phyloP scores from a whole-genome alignment of 1,140 invertebrate genomes.

The Orchestia grillus region DNA sequence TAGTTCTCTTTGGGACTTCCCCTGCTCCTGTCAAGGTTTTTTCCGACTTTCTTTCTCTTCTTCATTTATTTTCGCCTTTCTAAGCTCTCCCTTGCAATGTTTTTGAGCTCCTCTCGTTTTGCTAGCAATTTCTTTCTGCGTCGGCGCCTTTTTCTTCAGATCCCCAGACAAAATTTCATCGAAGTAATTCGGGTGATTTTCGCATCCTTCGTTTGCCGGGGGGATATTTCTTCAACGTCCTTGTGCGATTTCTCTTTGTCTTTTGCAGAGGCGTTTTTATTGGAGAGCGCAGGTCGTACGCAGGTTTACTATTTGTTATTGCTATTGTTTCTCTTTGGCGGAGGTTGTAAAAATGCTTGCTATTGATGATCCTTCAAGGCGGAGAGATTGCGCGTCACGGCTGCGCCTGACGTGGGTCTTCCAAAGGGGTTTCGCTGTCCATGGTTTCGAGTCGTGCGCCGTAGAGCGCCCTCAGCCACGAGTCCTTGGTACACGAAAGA shows the following conservation, averaged over 20 bases:
- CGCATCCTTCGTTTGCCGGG: neutral
- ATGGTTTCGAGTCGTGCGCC: no score
- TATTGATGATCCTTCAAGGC: slow-evolving; percentile 40
- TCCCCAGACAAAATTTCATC: slow-evolving; percentile 39
- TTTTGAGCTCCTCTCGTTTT: slow-evolving; percentile 43
- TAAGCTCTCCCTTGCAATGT: slow-evolving; percentile 27
- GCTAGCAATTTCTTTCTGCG: slow-evolving; percentile 32
- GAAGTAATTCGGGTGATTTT: slow-evolving; percentile 54
- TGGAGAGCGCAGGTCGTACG: slow-evolving; percentile 23
- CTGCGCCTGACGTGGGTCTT: neutral
- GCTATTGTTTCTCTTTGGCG: slow-evolving; percentile 42
- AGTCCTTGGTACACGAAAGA: no score
- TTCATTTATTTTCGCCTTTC: slow-evolving; percentile 32
- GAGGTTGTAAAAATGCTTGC: neutral
- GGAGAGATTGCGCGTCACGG: neutral
- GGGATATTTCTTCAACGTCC: neutral
- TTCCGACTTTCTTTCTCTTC: neutral
- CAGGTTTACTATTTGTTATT: slow-evolving; percentile 52
- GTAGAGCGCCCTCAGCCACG: no score
- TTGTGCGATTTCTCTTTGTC: slow-evolving; percentile 50
- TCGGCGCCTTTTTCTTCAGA: neutral
- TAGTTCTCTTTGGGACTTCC: slow-evolving; percentile 28
- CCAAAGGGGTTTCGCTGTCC: neutral
- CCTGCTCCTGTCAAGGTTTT: slow-evolving; percentile 28
- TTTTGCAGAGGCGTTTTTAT: neutral